Evolutionary conservation across 2,888 invertebrate genomes (phyloP).

Genomic region (Trichogramma evanescens): DNA sequence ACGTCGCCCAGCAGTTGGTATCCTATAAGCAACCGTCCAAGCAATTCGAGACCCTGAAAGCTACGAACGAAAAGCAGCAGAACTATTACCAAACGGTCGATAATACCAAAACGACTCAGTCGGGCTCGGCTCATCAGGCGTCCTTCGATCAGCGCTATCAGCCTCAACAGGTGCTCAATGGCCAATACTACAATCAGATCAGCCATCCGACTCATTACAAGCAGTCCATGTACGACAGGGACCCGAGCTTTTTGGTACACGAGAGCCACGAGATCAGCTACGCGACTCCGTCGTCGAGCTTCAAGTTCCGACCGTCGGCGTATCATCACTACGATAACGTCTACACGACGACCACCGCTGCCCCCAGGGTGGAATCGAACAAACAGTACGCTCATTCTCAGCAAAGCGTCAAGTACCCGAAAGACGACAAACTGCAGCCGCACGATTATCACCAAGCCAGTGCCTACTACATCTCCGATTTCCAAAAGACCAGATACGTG

Average conservation of each 20-base stretch:
- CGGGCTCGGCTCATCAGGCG: constrained; percentile 2
- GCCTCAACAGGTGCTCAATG: constrained; percentile 26
- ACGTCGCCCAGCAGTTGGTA: constrained; percentile 23
- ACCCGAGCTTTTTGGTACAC: constrained; percentile 39
- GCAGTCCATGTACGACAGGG: constrained; percentile 35
- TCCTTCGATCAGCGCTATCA: constrained; percentile 28
- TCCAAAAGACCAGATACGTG: constrained; percentile 33
- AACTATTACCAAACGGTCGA: constrained; percentile 23
- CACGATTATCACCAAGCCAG: constrained; percentile 17
- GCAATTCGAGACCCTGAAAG: constrained; percentile 35
- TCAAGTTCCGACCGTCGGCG: constrained; percentile 36
- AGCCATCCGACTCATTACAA: constrained; percentile 35
- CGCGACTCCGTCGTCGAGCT: constrained; percentile 33
- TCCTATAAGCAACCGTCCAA: constrained; percentile 29
- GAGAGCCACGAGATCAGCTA: constrained; percentile 43
- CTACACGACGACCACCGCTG: constrained; percentile 23
- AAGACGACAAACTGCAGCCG: constrained; percentile 6
- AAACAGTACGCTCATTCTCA: constrained; percentile 28
- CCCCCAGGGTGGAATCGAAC: constrained; percentile 22
- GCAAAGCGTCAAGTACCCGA: constrained; percentile 18
- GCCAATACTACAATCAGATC: constrained; percentile 36
- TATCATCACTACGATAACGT: constrained; percentile 33
- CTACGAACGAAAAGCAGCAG: constrained; percentile 30
- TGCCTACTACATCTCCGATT: constrained; percentile 35
- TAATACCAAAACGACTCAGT: constrained; percentile 12